Evolutionary conservation across 2,888 invertebrate genomes (phyloP).

Genomic region (Eudemis profundana): DNA sequence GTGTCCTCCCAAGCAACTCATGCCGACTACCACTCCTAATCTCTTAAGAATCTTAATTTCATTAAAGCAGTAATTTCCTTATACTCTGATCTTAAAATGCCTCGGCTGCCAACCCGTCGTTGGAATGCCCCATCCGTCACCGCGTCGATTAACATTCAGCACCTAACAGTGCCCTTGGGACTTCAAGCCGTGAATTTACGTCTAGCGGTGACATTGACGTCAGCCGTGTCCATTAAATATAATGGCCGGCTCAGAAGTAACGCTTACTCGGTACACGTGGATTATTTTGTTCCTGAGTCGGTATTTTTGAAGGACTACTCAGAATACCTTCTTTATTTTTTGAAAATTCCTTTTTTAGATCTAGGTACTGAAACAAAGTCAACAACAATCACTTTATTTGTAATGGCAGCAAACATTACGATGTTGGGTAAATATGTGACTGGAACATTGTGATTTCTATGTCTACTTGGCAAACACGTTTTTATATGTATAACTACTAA

Average conservation of each 20-base stretch:
- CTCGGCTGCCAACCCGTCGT: slow-evolving; percentile 17
- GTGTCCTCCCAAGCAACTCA: too few species aligned
- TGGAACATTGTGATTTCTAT: neutral
- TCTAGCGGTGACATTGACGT: slow-evolving; percentile 21
- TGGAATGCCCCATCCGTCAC: slow-evolving; percentile 34
- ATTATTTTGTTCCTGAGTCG: neutral
- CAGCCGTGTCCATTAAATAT: slow-evolving; percentile 28
- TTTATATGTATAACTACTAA: too few species aligned
- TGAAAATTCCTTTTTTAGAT: too few species aligned
- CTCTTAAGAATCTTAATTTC: slow-evolving; percentile 30
- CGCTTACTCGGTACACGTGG: neutral
- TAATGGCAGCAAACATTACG: too few species aligned
- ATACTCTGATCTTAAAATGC: slow-evolving; percentile 38
- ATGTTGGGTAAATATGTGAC: too few species aligned
- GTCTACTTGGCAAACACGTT: neutral
- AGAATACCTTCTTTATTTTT: too few species aligned
- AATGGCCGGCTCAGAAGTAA: neutral
- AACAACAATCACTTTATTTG: too few species aligned
- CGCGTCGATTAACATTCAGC: slow-evolving; percentile 37
- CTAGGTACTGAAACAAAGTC: too few species aligned
- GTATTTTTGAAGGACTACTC: neutral
- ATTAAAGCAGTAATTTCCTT: slow-evolving; percentile 26
- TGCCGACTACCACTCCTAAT: too few species aligned
- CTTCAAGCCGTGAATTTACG: slow-evolving; percentile 33
- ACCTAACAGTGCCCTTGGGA: slow-evolving; percentile 42